These are phyloP conservation scores for Chelonoidis abingdonii DNA, from an alignment of 2,113 vertebrate genomes.

Conservation along the genomic window DNA sequence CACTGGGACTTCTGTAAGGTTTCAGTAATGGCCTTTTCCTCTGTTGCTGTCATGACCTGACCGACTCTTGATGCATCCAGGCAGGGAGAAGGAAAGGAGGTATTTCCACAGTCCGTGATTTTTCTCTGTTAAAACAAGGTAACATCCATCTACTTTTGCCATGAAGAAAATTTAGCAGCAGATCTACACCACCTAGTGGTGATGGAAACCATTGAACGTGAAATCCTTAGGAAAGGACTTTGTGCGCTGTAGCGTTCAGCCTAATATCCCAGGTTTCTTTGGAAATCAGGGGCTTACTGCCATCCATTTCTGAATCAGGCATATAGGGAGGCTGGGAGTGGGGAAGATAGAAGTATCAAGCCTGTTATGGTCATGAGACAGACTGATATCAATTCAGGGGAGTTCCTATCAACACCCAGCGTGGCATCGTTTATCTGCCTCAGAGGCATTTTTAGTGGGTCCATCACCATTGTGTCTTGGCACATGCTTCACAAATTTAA, in stretches of 20 bases:
- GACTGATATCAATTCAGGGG: neutral
- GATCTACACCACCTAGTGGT: neutral
- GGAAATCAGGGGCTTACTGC: neutral
- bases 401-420: neutral
- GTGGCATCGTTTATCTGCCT: neutral
- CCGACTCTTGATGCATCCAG: neutral
- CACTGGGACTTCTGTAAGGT: neutral
- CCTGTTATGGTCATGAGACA: neutral
- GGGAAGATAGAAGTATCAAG: neutral
- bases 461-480: neutral
- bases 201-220: neutral
- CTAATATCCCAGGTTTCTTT: neutral
- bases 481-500: neutral
- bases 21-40: neutral
- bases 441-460: neutral
- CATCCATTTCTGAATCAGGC: neutral
- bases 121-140: too few species aligned
- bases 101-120: too few species aligned
- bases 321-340: neutral
- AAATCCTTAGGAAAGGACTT: neutral
- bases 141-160: neutral
- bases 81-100: neutral
- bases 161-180: neutral
- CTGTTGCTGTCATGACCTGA: neutral
- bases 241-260: neutral